Percentiles rank a stretch among this genome's conserved stretches.
These are phyloP conservation scores for Cheilosia soror DNA, from an alignment of 2,888 invertebrate species.

Conservation along the genomic window DNA sequence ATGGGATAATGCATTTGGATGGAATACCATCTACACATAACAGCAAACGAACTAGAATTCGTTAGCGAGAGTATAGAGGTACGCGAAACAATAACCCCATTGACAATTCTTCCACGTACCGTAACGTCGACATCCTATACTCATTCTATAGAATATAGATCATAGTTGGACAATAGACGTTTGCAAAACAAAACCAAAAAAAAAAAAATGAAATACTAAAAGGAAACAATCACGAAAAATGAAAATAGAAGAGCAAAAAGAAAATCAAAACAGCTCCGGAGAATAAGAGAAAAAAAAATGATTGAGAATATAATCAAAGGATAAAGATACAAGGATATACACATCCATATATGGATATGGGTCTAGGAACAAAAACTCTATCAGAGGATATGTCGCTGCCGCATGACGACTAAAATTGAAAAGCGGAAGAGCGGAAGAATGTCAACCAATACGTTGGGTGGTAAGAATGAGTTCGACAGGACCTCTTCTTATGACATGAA, in stretches of 20 bases:
- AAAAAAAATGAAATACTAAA: constrained; percentile 16
- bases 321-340: constrained; percentile 59
- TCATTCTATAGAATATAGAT: neutral
- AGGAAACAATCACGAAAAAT: constrained; percentile 71
- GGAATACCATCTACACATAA: constrained; percentile 28
- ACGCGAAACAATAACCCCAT: constrained; percentile 73
- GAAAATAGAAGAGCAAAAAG: constrained; percentile 57
- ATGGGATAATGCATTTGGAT: constrained; percentile 63
- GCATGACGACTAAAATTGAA: constrained; percentile 54
- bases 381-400: constrained; percentile 15
- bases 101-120: constrained; percentile 72
- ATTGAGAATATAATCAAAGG: constrained; percentile 72
- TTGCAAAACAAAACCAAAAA: constrained; percentile 21
- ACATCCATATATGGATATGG: neutral
- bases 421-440: constrained; percentile 65
- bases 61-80: constrained; percentile 7
- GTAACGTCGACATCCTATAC: constrained; percentile 64
- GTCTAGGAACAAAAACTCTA: constrained; percentile 19
- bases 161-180: constrained; percentile 66
- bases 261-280: constrained; percentile 21
- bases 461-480: constrained; percentile 46
- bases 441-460: constrained; percentile 53
- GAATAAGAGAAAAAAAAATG: constrained; percentile 45
- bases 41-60: constrained; percentile 31
- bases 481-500: constrained; percentile 66